Conservation (phyloP, 2,113 vertebrate genomes). For the Urocolius indicus region DNA sequence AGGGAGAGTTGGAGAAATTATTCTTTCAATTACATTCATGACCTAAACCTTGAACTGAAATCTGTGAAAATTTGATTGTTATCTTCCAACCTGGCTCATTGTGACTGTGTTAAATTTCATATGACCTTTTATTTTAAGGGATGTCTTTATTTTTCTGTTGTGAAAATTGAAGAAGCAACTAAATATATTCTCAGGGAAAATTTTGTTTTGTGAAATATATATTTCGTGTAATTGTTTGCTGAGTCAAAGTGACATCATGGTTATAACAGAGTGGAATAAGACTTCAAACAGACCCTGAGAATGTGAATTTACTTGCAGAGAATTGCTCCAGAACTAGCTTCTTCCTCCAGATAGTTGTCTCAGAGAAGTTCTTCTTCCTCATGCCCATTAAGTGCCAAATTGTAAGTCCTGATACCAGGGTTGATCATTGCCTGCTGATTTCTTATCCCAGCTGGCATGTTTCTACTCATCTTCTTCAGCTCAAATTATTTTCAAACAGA, state of each 20-base stretch:
- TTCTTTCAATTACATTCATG: not conserved
- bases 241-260: not conserved
- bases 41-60: not conserved
- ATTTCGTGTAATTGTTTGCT: not conserved
- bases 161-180: not conserved
- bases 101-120: not conserved
- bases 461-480: not conserved
- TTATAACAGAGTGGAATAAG: not conserved
- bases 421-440: not conserved
- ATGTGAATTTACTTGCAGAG: not conserved
- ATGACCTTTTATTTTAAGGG: not conserved
- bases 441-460: not conserved
- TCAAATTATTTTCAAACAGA: not conserved
- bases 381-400: not conserved
- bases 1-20: not conserved
- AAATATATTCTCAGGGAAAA: not conserved
- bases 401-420: not conserved
- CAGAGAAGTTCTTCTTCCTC: not conserved
- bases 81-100: not conserved
- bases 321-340: no score
- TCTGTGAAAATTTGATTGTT: not conserved
- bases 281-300: not conserved
- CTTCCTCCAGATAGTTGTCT: not conserved
- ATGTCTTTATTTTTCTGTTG: not conserved
- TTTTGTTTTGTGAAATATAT: not conserved